Conservation (phyloP, 2,888 invertebrate species). For the Synergus umbraculus region DNA sequence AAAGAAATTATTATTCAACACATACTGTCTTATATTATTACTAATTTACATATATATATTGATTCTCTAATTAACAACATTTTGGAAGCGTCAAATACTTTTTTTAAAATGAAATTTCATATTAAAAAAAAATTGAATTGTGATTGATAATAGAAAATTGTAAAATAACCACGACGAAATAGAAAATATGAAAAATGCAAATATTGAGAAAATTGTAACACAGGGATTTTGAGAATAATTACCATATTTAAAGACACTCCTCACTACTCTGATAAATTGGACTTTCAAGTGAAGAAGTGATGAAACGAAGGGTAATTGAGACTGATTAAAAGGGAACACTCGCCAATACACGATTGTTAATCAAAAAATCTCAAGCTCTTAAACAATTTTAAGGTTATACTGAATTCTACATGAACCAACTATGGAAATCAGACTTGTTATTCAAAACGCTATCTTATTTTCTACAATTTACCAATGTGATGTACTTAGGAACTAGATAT, state of each 20-base stretch:
- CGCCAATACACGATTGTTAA: slow-evolving; percentile 4
- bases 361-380: neutral
- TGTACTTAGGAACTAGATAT: neutral
- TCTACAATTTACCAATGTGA: neutral
- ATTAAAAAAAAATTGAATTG: neutral
- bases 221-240: neutral
- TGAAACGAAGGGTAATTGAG: neutral
- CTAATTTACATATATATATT: no score
- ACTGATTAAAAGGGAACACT: slow-evolving; percentile 2
- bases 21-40: neutral
- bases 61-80: neutral
- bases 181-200: neutral
- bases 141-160: neutral
- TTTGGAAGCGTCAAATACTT: neutral
- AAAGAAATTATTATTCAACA: neutral
- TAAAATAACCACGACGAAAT: neutral
- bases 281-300: neutral
- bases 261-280: neutral
- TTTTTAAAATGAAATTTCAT: neutral
- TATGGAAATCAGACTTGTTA: neutral
- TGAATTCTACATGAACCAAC: neutral
- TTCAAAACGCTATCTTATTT: neutral
- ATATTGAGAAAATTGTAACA: neutral
- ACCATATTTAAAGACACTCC: slow-evolving; percentile 16
- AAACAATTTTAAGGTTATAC: slow-evolving; percentile 19